A percentile compares a stretch with the other conserved stretches of the same genome.
Conservation (phyloP, 2,888 invertebrate genomes). For the Noctua pronuba region DNA sequence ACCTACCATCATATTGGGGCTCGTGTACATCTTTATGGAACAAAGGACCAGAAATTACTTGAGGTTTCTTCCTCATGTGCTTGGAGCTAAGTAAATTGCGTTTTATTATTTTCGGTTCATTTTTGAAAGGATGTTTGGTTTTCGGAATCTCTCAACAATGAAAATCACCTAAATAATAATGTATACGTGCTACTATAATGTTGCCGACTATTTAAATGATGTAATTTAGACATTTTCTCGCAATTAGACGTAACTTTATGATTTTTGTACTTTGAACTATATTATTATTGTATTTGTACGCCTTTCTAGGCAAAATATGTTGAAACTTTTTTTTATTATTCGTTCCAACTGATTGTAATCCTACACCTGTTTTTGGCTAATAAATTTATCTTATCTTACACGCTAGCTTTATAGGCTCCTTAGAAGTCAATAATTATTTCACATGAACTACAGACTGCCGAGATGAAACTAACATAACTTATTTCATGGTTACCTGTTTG, state of each 20-base stretch:
- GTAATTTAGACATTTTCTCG: too few species aligned
- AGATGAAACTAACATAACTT: not conserved
- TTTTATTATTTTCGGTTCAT: not conserved
- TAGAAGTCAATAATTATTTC: not conserved
- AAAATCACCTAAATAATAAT: not conserved
- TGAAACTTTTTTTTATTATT: too few species aligned
- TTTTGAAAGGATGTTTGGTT: not conserved
- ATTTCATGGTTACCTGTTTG: not conserved
- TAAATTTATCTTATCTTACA: too few species aligned
- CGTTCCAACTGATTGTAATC: too few species aligned
- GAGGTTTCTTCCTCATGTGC: not conserved
- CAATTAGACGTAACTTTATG: too few species aligned
- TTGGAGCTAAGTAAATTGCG: not conserved
- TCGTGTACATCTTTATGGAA: not conserved
- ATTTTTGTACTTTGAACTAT: too few species aligned
- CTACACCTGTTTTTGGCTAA: too few species aligned
- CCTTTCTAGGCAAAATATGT: too few species aligned
- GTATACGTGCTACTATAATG: too few species aligned
- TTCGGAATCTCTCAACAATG: not conserved
- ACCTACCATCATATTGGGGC: not conserved
- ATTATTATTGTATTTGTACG: too few species aligned
- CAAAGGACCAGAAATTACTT: conserved; percentile 1
- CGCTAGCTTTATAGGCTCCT: not conserved
- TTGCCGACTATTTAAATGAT: too few species aligned
- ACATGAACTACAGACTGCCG: not conserved